phyloP scores from a whole-genome alignment of 2,113 vertebrate genomes.

The Takifugu bimaculatus region DNA sequence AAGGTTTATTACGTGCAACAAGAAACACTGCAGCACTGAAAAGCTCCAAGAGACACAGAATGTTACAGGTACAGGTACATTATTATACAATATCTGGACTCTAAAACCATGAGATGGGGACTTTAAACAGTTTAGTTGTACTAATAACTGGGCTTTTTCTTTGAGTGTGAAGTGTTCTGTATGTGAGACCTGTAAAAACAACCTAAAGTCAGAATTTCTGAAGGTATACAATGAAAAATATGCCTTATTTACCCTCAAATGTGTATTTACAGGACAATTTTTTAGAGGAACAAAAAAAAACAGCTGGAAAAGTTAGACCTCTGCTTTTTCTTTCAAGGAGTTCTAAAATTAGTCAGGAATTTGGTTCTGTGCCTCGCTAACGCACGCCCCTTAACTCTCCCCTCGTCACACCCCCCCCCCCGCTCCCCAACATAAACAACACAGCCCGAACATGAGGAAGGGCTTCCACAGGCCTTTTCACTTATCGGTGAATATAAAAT shows the following conservation, averaged over 20 bases:
- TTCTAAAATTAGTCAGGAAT: conserved; percentile 77
- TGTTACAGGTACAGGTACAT: neutral
- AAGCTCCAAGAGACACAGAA: neutral
- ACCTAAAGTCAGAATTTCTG: too few species aligned
- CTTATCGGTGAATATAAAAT: conserved; percentile 23
- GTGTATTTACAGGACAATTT: conserved; percentile 27
- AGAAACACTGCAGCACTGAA: neutral
- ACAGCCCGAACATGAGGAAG: conserved; percentile 32
- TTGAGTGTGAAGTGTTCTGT: too few species aligned
- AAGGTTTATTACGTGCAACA: neutral
- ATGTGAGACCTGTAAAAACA: too few species aligned
- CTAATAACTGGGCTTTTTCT: too few species aligned
- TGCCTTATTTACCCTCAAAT: conserved; percentile 7
- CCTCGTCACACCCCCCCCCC: conserved; percentile 39
- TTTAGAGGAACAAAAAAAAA: conserved; percentile 44
- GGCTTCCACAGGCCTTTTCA: conserved; percentile 37
- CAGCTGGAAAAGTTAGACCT: conserved; percentile 54
- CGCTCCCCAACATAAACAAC: conserved; percentile 64
- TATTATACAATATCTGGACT: neutral
- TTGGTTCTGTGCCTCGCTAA: conserved; percentile 59
- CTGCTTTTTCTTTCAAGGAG: conserved; percentile 65
- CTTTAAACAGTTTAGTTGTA: too few species aligned
- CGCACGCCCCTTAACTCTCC: conserved; percentile 49
- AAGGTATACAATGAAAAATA: neutral
- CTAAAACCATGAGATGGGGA: too few species aligned